Evolutionary conservation across 2,888 invertebrate species (phyloP).

Genomic region (Dendrolimus houi): DNA sequence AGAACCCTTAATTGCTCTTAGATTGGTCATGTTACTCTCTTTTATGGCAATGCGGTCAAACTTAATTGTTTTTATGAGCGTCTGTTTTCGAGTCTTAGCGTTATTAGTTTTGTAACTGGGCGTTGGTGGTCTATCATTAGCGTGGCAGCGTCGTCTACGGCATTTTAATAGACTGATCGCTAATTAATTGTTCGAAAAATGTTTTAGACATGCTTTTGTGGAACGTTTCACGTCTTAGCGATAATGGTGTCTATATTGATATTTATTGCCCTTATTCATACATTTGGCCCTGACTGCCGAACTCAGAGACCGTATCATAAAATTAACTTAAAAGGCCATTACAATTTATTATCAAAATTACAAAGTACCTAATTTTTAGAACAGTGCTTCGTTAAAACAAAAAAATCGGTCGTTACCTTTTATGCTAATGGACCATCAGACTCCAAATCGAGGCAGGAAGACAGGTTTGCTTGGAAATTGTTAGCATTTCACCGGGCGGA

Average conservation of each 20-base stretch:
- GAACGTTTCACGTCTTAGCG: background rate
- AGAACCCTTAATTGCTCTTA: conserved; percentile 67
- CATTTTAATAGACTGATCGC: conserved; percentile 46
- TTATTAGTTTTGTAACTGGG: conserved; percentile 55
- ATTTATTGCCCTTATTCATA: no score
- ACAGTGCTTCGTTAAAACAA: no score
- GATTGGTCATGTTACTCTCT: conserved; percentile 67
- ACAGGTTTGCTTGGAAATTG: no score
- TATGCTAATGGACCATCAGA: no score
- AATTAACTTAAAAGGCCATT: no score
- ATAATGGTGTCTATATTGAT: background rate
- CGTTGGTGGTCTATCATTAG: conserved; percentile 63
- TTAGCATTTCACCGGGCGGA: no score
- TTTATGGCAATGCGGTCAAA: conserved; percentile 72
- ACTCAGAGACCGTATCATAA: no score
- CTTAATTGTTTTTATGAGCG: conserved; percentile 71
- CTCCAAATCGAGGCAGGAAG: no score
- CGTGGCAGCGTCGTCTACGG: conserved; percentile 37
- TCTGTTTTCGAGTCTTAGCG: conserved; percentile 49
- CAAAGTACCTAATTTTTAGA: no score
- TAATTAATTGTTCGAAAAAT: conserved; percentile 31
- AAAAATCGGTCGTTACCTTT: no score
- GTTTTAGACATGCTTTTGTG: conserved; percentile 8
- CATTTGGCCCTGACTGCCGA: no score
- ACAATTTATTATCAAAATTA: no score